Evolutionary conservation across 1,140 invertebrate genomes (phyloP).

Genomic region (Drosophila lacertosa): DNA sequence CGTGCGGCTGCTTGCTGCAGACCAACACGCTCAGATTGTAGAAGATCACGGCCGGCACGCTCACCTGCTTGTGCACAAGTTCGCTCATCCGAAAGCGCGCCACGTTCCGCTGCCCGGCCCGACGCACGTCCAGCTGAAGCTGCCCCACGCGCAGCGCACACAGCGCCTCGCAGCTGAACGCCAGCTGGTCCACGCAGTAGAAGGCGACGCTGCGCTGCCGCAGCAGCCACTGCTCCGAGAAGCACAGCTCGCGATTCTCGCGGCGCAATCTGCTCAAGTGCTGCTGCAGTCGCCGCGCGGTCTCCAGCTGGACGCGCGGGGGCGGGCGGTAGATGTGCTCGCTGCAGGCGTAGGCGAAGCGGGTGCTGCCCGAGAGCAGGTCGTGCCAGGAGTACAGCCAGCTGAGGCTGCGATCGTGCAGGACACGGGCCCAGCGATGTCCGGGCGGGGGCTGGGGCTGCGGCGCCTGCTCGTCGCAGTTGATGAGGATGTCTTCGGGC

Average conservation of each 20-base stretch:
- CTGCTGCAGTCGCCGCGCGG: slow-evolving; percentile 8
- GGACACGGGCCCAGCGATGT: slow-evolving; percentile 5
- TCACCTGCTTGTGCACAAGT: background rate
- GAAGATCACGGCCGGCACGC: background rate
- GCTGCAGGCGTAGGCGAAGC: background rate
- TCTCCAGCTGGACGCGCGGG: background rate
- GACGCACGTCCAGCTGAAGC: background rate
- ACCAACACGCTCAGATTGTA: slow-evolving; percentile 21
- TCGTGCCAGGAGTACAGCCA: slow-evolving; percentile 21
- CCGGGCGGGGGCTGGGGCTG: slow-evolving; percentile 8
- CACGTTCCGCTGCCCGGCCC: background rate
- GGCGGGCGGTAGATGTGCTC: background rate
- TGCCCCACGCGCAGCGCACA: background rate
- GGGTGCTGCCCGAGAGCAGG: background rate
- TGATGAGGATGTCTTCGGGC: slow-evolving; percentile 25
- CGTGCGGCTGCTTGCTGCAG: background rate
- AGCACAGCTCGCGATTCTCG: background rate
- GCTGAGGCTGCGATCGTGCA: slow-evolving; percentile 14
- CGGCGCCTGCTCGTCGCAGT: background rate
- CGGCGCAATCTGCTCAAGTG: background rate
- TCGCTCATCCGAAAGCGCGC: background rate
- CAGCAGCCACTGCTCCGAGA: background rate
- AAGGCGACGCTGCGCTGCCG: slow-evolving; percentile 19
- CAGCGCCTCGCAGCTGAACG: background rate
- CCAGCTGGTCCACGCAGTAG: slow-evolving; percentile 23